Base-by-base conservation (phyloP, 2,888 invertebrate genomes). In the Eupelmus urozonus region DNA sequence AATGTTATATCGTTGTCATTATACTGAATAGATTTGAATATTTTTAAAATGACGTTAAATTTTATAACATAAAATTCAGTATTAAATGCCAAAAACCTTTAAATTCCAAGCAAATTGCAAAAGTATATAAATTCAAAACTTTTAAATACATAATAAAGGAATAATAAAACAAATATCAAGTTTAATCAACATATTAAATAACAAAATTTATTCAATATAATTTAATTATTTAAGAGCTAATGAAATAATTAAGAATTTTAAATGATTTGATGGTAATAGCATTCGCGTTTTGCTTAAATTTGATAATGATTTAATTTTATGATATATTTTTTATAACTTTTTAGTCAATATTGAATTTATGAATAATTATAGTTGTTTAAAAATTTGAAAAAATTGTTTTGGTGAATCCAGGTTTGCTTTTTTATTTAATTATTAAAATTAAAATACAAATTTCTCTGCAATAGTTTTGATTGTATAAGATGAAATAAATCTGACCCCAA, bases 21-120 rank as follows among this genome's bases (percentile, higher is more conserved):
- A n/a, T 9, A 34, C 7, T 4, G 7, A 25, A 63, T 16, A 63
- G 9, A 63, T n/a, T 0, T 25, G 7, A n/a, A 63, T 18, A 42
- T 62, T 1, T 5, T 59, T 16, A 45, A 13, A 4, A 11, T 45
- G 45, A 2, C 16, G 34, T 34, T 5, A 45, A 45, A 13, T 45
- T n/a, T n/a, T n/a, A n/a, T n/a, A n/a, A n/a, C n/a, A n/a, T n/a
- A n/a, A n/a, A n/a, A n/a, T n/a, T n/a, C n/a, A n/a, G n/a, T n/a
- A 34, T 62, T 3, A 9, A n/a, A 53, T 40, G 3, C 20, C 13
- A 53, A 67, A 53, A 65, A 65, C 49, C n/a, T 65, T 49, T 11
- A 65, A n/a, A 49, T 49, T 53, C 16, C 34, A 34, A 51, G 65
- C 51, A 49, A 49, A 49, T 49, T 29, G 49, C 51, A 55, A 55